These are phyloP conservation scores for Terebella lapidaria DNA, from an alignment of 2,888 invertebrate species.

Conservation along the genomic window DNA sequence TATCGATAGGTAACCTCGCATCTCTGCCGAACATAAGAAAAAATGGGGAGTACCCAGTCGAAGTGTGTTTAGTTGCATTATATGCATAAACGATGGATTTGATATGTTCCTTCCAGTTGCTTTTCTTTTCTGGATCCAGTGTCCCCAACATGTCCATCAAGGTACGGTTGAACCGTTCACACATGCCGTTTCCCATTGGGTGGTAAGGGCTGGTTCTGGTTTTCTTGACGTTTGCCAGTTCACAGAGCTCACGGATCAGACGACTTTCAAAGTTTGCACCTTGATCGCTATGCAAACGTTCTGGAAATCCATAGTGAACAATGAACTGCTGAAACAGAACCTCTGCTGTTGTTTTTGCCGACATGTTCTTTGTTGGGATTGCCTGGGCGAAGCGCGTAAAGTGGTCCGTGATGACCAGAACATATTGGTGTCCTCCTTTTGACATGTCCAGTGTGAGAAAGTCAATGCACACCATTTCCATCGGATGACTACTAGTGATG, in stretches of 20 bases:
- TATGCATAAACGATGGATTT: neutral
- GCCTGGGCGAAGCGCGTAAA: constrained; percentile 1
- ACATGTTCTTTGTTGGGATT: neutral
- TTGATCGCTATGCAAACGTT: too few relatives aligned
- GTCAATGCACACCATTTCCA: constrained; percentile 2
- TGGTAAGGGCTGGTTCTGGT: too few relatives aligned
- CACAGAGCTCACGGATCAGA: neutral
- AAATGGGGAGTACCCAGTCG: neutral
- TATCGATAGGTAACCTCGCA: too few relatives aligned
- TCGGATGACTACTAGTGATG: neutral
- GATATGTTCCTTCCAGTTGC: constrained; percentile 1
- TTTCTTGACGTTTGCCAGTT: neutral
- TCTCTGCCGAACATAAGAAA: too few relatives aligned
- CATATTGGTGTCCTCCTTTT: neutral
- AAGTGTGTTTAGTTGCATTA: neutral
- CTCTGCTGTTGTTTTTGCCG: neutral
- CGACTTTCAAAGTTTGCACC: too few relatives aligned
- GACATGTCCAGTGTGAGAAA: neutral
- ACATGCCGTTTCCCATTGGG: neutral
- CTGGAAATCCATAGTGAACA: too few relatives aligned
- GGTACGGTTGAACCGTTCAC: neutral
- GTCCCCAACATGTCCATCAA: neutral
- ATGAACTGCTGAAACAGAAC: neutral
- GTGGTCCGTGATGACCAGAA: neutral
- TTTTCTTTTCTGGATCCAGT: neutral